Percentiles rank a stretch among this genome's conserved stretches.
These are phyloP conservation scores for Pasiphila rectangulata DNA, from an alignment of 2,888 invertebrate species.

Conservation along the genomic window DNA sequence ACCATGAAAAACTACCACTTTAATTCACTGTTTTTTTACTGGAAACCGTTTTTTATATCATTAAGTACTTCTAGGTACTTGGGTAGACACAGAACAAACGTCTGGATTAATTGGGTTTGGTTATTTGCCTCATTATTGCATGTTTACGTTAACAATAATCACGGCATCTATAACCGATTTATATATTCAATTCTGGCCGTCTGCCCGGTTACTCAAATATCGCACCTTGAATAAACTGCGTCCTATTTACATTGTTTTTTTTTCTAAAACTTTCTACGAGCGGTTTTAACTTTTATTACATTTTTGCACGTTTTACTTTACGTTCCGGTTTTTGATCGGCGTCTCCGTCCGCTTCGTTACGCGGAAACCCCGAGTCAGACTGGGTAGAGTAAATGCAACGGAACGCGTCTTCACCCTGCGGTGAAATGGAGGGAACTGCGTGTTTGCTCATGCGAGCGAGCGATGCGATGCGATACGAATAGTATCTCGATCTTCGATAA, in stretches of 20 bases:
- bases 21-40: too few species aligned
- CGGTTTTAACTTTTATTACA: too few species aligned
- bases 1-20: neutral
- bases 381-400: neutral
- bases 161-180: constrained; percentile 30
- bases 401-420: constrained; percentile 20
- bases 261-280: too few species aligned
- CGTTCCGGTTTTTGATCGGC: neutral
- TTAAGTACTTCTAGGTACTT: too few species aligned
- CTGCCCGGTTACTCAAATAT: constrained; percentile 70
- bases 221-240: constrained; percentile 52
- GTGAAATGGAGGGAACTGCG: constrained; percentile 26
- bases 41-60: too few species aligned
- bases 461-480: too few species aligned
- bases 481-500: too few species aligned
- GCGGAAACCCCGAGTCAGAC: constrained; percentile 19
- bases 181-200: constrained; percentile 54
- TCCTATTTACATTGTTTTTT: constrained; percentile 28
- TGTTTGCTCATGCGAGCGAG: neutral
- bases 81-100: too few species aligned
- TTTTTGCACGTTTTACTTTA: too few species aligned
- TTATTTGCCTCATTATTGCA: constrained; percentile 2
- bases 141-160: constrained; percentile 42
- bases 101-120: neutral
- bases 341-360: constrained; percentile 15